Evolutionary conservation across 2,888 invertebrate genomes (phyloP).

Genomic region (Pachycephus smyrnensis): DNA sequence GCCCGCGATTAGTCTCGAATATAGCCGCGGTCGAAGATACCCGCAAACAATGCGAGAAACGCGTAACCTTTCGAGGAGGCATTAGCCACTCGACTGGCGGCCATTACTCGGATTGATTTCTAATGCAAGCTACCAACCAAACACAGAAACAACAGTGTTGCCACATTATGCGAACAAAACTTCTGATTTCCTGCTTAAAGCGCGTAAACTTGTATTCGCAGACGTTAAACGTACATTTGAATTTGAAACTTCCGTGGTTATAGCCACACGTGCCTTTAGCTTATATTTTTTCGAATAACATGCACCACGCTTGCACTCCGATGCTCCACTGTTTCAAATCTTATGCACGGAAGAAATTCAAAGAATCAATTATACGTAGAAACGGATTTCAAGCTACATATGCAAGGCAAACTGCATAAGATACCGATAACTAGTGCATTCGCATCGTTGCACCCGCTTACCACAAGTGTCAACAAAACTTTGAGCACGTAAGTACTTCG

Average conservation of each 20-base stretch:
- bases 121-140: not conserved
- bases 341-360: no score
- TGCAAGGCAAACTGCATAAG: not conserved
- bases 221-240: not conserved
- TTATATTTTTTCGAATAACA: no score
- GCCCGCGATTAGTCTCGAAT: not conserved
- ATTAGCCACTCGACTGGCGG: not conserved
- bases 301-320: no score
- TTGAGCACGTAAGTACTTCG: not conserved
- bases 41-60: not conserved
- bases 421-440: not conserved
- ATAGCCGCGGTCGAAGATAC: not conserved
- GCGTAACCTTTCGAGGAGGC: not conserved
- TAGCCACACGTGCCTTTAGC: no score
- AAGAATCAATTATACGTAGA: no score
- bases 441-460: not conserved
- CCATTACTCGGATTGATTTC: not conserved
- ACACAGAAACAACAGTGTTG: not conserved
- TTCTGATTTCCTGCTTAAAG: not conserved
- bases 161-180: not conserved
- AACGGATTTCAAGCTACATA: no score
- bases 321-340: no score
- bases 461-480: not conserved
- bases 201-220: not conserved
- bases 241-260: not conserved